Evolutionary conservation across 2,888 invertebrate genomes (phyloP), one percentile per base, ranked within the genome.

Genomic region (Ichneumon xanthorius): DNA sequence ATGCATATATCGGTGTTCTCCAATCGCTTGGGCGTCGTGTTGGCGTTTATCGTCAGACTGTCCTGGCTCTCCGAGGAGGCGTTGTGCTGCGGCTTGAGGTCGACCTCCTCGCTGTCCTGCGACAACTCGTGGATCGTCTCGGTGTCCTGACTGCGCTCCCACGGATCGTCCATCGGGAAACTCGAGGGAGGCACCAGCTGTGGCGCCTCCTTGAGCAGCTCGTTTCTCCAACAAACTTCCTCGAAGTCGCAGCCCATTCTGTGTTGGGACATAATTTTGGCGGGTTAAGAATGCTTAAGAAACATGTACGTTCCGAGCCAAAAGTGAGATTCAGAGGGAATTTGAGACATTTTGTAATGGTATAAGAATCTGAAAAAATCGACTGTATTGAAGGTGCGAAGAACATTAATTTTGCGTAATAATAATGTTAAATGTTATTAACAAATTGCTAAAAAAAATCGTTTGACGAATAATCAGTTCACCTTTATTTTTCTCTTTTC

Each of bases 201-300:
- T 1, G 93, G 89, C 3, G 95, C 93, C 91, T 95, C 95, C 22
- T 93, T 92, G 26, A 96, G 89, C 19, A 94, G 89, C 72, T 93
- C 92, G 53, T 94, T 91, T 50, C 93, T 92, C 93, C 94, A 95
- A 78, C 95, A 95, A 16, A 95, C 94, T 87, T 95, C 95, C 77
- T 94, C 94, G 94, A 95, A 96, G 63, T 92, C 93, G 45, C 94
- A 94, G 22, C 95, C 95, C 92, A 96, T 92, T 90, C 95, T 96
- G 30, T 16, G 5, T 33, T 7, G 30, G 22, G 14, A 26, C 30
- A 26, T 55, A 1, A 40, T 40, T 40, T 40, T 11, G 11, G 0
- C 2, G 40, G 9, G 40, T 40, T 11, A 11, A 40, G 37, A 37
- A 37, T 37, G 2, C 37, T 37, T 9, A 6, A 4, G 5, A 33